These are phyloP conservation scores for Ormyrus rosae DNA, from an alignment of 2,888 invertebrate genomes.

Conservation along the genomic window DNA sequence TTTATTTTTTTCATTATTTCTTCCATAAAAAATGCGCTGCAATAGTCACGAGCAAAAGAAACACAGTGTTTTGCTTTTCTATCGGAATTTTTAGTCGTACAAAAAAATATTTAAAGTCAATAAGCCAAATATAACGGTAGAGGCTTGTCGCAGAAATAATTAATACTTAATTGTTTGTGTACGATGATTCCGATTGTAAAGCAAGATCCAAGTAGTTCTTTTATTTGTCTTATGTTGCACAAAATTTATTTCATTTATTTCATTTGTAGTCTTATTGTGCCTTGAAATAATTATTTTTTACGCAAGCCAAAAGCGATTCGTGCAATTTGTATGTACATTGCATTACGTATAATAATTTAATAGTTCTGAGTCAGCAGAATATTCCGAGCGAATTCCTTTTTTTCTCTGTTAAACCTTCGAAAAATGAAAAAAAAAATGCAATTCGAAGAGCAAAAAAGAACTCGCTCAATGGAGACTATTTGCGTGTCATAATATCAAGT, in stretches of 20 bases:
- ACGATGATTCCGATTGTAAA: slow-evolving; percentile 1
- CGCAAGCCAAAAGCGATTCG: not conserved
- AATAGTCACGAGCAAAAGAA: not conserved
- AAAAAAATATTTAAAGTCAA: not conserved
- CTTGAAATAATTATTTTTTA: not conserved
- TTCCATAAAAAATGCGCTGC: slow-evolving; percentile 8
- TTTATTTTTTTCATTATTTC: slow-evolving; percentile 34
- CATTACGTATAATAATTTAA: not conserved
- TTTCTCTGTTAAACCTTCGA: slow-evolving; percentile 53
- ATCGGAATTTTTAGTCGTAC: slow-evolving; percentile 10
- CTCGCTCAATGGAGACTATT: slow-evolving; percentile 21
- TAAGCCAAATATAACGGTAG: not conserved
- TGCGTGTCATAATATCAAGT: slow-evolving; percentile 35
- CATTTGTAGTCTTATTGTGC: not conserved
- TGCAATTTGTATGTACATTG: not conserved
- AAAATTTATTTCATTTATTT: slow-evolving; percentile 19
- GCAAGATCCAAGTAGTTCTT: slow-evolving; percentile 18
- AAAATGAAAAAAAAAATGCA: too few species aligned
- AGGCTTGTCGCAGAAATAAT: not conserved
- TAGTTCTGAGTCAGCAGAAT: slow-evolving; percentile 30
- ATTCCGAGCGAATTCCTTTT: slow-evolving; percentile 51
- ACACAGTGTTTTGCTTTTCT: not conserved
- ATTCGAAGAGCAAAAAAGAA: slow-evolving; percentile 25
- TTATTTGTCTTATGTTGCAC: slow-evolving; percentile 17
- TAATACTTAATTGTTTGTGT: not conserved